phyloP scores from a whole-genome alignment of 92 coral and sea anemone species.

The Palythoa caribaeorum region DNA sequence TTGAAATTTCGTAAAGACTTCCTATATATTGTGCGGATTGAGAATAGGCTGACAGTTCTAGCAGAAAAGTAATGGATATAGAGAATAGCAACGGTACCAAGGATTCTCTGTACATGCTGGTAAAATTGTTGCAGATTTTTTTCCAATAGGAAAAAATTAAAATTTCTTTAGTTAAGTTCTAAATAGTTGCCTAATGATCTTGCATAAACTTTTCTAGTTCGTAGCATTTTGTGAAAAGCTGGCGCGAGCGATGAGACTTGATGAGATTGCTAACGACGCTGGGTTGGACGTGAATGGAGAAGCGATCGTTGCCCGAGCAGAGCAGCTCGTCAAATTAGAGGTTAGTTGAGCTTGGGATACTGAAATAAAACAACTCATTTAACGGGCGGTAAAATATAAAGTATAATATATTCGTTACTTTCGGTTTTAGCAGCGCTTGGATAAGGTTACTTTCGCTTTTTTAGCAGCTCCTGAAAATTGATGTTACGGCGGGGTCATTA shows the following conservation, averaged over 20 bases:
- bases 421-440: no score
- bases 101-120: no score
- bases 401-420: no score
- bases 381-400: not conserved
- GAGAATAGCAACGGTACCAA: no score
- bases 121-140: no score
- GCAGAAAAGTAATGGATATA: no score
- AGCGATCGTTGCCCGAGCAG: constrained; percentile 95
- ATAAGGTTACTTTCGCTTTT: no score
- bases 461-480: no score
- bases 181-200: not conserved
- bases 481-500: no score
- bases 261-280: constrained; percentile 95
- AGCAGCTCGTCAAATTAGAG: constrained; percentile 95
- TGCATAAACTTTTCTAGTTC: constrained; percentile 55
- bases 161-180: not conserved
- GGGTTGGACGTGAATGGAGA: constrained; percentile 98
- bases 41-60: no score
- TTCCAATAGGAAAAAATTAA: not conserved
- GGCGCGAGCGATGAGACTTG: constrained; percentile 92
- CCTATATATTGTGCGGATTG: no score
- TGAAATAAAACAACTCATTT: not conserved
- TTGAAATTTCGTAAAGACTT: no score
- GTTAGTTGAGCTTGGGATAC: constrained; percentile 40
- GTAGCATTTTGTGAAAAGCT: constrained; percentile 94